Evolutionary conservation across 2,888 invertebrate genomes (phyloP).

Genomic region (Campoplex nolae): DNA sequence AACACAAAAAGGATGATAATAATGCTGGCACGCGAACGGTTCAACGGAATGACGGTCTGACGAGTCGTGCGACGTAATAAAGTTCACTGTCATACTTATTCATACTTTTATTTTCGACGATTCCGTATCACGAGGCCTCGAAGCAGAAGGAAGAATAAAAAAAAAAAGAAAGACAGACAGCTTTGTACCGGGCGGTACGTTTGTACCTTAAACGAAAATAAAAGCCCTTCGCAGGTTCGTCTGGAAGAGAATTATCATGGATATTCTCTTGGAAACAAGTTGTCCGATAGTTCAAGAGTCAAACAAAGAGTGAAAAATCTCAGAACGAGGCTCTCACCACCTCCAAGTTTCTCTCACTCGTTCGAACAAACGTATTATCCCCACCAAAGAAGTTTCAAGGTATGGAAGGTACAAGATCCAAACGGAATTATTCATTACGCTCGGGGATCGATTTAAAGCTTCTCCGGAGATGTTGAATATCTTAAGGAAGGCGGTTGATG

Average conservation of each 20-base stretch:
- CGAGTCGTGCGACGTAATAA: conserved; percentile 74
- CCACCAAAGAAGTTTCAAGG: not conserved
- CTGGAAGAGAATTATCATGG: conserved; percentile 8
- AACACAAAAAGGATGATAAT: conserved; percentile 34
- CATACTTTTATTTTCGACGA: conserved; percentile 40
- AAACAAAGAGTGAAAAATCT: not conserved
- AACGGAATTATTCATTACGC: conserved; percentile 14
- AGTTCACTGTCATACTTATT: conserved; percentile 78
- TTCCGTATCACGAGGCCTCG: not conserved
- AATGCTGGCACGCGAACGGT: conserved; percentile 31
- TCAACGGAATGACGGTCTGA: conserved; percentile 35
- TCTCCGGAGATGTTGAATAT: not conserved
- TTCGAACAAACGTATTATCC: not conserved
- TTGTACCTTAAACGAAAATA: conserved; percentile 2
- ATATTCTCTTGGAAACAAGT: not conserved
- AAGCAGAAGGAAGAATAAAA: not conserved
- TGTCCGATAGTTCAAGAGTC: not conserved
- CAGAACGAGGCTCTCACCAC: not conserved
- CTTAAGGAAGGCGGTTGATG: not conserved
- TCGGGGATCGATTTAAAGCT: not conserved
- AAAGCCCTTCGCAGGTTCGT: not conserved
- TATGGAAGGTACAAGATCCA: not conserved
- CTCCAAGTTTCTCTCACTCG: not conserved
- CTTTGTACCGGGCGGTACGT: conserved; percentile 35
- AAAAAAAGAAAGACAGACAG: not conserved